phyloP scores from a whole-genome alignment of 2,113 vertebrate species.

The Saccopteryx leptura region DNA sequence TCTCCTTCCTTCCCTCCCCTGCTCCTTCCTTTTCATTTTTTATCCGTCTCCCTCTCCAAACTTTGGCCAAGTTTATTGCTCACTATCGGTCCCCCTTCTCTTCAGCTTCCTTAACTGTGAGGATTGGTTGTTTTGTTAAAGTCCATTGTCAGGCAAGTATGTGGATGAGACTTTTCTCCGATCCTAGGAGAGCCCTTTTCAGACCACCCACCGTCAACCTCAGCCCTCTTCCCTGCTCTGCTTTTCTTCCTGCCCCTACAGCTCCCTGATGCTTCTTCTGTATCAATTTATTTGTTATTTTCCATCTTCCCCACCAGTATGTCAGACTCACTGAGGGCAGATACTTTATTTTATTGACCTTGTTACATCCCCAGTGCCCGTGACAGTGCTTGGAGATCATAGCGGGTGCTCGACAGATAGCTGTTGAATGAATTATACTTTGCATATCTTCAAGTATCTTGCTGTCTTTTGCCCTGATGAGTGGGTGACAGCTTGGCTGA shows the following conservation, averaged over 20 bases:
- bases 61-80: background rate
- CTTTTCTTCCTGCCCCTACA: background rate
- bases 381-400: background rate
- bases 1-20: background rate
- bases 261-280: no score
- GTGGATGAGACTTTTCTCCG: background rate
- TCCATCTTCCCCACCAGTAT: background rate
- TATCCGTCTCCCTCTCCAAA: background rate
- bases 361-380: no score
- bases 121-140: background rate
- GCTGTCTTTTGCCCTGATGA: background rate
- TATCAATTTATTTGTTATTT: background rate
- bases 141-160: background rate
- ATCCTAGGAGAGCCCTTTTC: background rate
- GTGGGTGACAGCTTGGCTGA: background rate
- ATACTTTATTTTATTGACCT: background rate
- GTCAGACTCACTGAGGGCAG: background rate
- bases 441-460: background rate
- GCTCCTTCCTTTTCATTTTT: background rate
- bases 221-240: no score
- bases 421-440: background rate
- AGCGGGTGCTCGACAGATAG: background rate
- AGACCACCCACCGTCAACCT: background rate
- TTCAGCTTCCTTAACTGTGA: background rate
- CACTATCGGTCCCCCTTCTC: no score